Evolutionary conservation across 92 coral and sea anemone species (phyloP), one percentile per base, ranked within the genome.

Genomic region (Anthopleura xanthogrammica): DNA sequence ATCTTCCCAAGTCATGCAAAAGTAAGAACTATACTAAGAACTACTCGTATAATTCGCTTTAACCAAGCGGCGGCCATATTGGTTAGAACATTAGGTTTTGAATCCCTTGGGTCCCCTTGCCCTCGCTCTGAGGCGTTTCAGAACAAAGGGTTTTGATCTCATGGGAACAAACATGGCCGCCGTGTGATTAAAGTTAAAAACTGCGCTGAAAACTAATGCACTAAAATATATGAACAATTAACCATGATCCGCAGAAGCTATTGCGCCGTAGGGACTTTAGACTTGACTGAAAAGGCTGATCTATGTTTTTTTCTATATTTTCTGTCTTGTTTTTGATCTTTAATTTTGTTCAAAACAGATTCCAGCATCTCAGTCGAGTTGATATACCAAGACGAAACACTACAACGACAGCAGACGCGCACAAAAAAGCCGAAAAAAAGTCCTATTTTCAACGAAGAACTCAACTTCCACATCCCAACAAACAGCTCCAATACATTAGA

Each of bases 311-410:
- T 16, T 1, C 62, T 11, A 13, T 16, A 16, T 57, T 5, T 11
- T 57, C 62, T 16, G 56, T 16, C 7, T 76, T 43, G 46, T 24
- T 48, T 64, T 60, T 13, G 23, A 62, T 41, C 19, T 36, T 29
- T 68, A 17, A 71, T 50, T 81, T 64, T 46, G 50, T 46, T 46
- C 16, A 42, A 83, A 76, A 24, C 80, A 95, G 98, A 83, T 72
- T 90, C 95, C 60, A 90, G 81, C 60, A 89, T 94, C 8, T 88
- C 94, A 2, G 93, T 94, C 58, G 98, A 95, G 72, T 91, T 95
- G 5, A 89, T 88, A 36, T 78, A 88, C 90, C 88, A 92, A 76
- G 90, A 83, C 41, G 90, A 89, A 83, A 83, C 89, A 17, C 81
- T 95, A 19, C 90, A 90, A 41, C 87, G 88, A 56, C 89, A 90